Percentiles rank a stretch among this genome's conserved stretches.
Evolutionary conservation across 2,113 vertebrate genomes (phyloP).

Genomic region (Delphinapterus leucas): DNA sequence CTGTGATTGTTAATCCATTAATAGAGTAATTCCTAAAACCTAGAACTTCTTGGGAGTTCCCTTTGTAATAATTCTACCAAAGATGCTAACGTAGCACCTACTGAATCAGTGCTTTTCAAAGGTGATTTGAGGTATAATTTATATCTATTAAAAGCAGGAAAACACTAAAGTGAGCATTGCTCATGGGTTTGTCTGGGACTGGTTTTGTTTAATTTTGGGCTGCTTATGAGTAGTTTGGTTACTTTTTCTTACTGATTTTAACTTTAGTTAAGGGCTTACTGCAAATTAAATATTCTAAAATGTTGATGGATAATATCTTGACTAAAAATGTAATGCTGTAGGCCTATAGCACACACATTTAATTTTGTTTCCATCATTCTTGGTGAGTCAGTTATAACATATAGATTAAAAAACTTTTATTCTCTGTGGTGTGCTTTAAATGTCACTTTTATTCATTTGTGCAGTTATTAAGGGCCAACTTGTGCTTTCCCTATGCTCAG

Average conservation of each 20-base stretch:
- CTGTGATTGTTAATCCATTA: not conserved
- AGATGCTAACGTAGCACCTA: not conserved
- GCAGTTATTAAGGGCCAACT: not conserved
- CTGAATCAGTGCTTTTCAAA: not conserved
- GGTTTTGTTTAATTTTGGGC: not conserved
- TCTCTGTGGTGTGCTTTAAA: not conserved
- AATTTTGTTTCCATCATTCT: not conserved
- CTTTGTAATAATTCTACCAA: not conserved
- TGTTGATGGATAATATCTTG: not conserved
- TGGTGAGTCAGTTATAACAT: not conserved
- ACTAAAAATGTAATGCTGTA: not conserved
- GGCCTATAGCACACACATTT: not conserved
- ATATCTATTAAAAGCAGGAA: conserved; percentile 27
- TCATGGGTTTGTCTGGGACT: not conserved
- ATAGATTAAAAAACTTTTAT: not conserved
- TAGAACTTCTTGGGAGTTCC: not conserved
- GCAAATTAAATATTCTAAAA: not conserved
- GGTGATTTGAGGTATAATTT: not conserved
- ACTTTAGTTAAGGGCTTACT: not conserved
- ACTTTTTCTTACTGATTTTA: not conserved
- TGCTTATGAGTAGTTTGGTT: not conserved
- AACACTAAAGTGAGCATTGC: not conserved
- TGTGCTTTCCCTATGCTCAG: not conserved
- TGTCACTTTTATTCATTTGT: not conserved
- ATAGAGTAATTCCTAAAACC: not conserved